These are phyloP conservation scores for Zaprionus lineosus DNA, from an alignment of 2,888 invertebrate genomes.

Conservation along the genomic window DNA sequence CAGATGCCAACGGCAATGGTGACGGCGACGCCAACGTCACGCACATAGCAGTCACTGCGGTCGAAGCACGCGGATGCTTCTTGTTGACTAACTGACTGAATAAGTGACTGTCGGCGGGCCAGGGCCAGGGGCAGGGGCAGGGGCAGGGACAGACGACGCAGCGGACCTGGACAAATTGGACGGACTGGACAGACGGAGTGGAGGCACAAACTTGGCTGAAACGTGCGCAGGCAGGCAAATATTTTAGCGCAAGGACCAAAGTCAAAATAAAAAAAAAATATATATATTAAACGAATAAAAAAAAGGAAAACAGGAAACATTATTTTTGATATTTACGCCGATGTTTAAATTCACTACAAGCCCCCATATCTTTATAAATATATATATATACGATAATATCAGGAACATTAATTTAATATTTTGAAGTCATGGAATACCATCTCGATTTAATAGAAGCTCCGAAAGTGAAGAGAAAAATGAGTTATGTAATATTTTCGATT, in stretches of 20 bases:
- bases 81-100: conserved; percentile 74
- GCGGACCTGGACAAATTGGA: too few relatives aligned
- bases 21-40: conserved; percentile 2
- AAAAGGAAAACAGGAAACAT: conserved; percentile 32
- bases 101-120: conserved; percentile 52
- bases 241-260: conserved; percentile 57
- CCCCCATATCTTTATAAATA: too few relatives aligned
- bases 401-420: too few relatives aligned
- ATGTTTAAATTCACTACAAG: too few relatives aligned
- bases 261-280: conserved; percentile 41
- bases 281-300: not conserved
- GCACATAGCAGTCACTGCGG: too few relatives aligned
- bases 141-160: not conserved
- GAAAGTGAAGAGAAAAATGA: too few relatives aligned
- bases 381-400: too few relatives aligned
- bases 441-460: too few relatives aligned
- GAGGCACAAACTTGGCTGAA: conserved; percentile 2
- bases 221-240: conserved; percentile 66
- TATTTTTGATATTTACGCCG: too few relatives aligned
- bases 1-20: not conserved
- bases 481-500: too few relatives aligned
- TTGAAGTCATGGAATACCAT: too few relatives aligned
- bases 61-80: conserved; percentile 52
- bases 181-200: not conserved
- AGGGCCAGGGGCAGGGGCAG: not conserved